Conservation (phyloP, 2,888 invertebrate species). For the Troglohyphantes excavatus region DNA sequence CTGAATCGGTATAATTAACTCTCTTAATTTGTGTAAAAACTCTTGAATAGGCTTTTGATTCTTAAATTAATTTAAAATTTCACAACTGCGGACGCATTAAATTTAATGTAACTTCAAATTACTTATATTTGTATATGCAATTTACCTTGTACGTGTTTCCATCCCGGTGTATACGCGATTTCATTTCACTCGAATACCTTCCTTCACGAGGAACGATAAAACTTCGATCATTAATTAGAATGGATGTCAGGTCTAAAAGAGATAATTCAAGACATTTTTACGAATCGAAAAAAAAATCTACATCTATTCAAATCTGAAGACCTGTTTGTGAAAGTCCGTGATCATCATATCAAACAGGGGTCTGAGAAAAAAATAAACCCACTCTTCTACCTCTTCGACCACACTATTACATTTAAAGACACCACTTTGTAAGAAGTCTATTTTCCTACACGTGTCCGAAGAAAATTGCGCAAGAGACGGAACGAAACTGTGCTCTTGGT, state of each 20-base stretch:
- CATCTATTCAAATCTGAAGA: background rate
- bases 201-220: too few relatives aligned
- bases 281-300: background rate
- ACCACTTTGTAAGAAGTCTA: too few relatives aligned
- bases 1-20: too few relatives aligned
- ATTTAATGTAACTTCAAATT: too few relatives aligned
- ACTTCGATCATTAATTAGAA: background rate
- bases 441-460: background rate
- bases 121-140: too few relatives aligned
- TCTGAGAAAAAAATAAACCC: background rate
- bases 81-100: too few relatives aligned
- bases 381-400: background rate
- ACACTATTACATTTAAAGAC: background rate
- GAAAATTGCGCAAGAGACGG: background rate
- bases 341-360: background rate
- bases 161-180: too few relatives aligned
- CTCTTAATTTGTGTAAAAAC: too few relatives aligned
- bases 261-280: background rate
- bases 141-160: too few relatives aligned
- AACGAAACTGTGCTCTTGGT: background rate
- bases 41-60: too few relatives aligned
- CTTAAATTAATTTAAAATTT: too few relatives aligned
- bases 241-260: background rate
- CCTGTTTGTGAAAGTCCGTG: background rate
- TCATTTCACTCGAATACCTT: too few relatives aligned